Evolutionary conservation across 2,113 vertebrate species (phyloP).

Genomic region (Speoplatyrhinus poulsoni): DNA sequence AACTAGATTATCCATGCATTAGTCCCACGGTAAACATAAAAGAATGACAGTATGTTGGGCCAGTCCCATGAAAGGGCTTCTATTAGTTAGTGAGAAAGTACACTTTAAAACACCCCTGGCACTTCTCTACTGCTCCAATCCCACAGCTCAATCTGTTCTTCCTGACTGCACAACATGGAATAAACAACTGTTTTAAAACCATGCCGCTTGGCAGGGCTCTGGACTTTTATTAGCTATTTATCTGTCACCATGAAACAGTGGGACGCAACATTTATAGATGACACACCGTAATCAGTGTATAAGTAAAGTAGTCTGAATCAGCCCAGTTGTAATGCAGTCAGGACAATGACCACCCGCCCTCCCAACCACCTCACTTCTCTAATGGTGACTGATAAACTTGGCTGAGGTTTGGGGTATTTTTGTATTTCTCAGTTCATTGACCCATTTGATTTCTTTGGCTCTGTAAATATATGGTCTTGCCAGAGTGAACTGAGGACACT

Average conservation of each 20-base stretch:
- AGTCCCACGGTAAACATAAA: too few relatives aligned
- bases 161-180: slow-evolving; percentile 9
- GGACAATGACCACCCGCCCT: slow-evolving; percentile 21
- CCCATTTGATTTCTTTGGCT: slow-evolving; percentile 50
- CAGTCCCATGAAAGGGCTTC: background rate
- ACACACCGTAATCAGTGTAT: slow-evolving; percentile 13
- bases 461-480: slow-evolving; percentile 17
- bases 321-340: slow-evolving; percentile 7
- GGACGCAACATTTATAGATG: slow-evolving; percentile 15
- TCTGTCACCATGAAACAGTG: slow-evolving; percentile 27
- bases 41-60: too few relatives aligned
- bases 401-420: slow-evolving; percentile 22
- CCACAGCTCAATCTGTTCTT: slow-evolving; percentile 9
- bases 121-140: slow-evolving; percentile 3
- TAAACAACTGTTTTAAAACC: slow-evolving; percentile 19
- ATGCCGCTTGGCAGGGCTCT: slow-evolving; percentile 12
- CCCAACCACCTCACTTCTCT: background rate
- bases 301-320: slow-evolving; percentile 11
- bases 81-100: background rate
- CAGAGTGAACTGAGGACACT: slow-evolving; percentile 49
- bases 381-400: slow-evolving; percentile 30
- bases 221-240: slow-evolving; percentile 14
- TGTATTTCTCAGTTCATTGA: slow-evolving; percentile 31
- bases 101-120: background rate
- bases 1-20: too few relatives aligned